Percentiles rank a stretch among this genome's conserved stretches.
These are phyloP conservation scores for Brachionus rubens DNA, from an alignment of 1,140 invertebrate species.

Conservation along the genomic window DNA sequence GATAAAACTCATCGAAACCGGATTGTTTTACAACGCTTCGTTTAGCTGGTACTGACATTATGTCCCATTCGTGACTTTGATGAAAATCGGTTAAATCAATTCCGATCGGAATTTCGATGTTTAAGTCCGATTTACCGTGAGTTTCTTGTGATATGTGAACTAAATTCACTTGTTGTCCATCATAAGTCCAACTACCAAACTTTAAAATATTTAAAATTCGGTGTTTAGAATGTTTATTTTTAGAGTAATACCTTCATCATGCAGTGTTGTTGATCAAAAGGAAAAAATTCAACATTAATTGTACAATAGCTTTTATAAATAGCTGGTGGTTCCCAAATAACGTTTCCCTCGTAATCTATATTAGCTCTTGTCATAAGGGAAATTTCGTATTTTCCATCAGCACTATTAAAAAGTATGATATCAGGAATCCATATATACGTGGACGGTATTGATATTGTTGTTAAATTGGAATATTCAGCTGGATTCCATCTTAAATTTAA, in stretches of 20 bases:
- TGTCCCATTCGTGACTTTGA: slow-evolving; percentile 94
- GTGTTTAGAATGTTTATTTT: no score
- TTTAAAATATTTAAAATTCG: no score
- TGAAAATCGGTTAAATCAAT: slow-evolving; percentile 57
- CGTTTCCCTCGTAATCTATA: slow-evolving; percentile 79
- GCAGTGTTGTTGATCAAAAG: slow-evolving; percentile 68
- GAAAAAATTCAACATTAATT: slow-evolving; percentile 85
- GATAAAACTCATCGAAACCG: slow-evolving; percentile 83
- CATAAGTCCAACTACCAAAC: slow-evolving; percentile 94
- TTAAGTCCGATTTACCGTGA: background rate
- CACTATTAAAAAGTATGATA: slow-evolving; percentile 67
- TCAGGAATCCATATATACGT: slow-evolving; percentile 74
- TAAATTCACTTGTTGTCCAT: slow-evolving; percentile 79
- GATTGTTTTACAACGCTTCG: slow-evolving; percentile 67
- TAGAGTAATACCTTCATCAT: slow-evolving; percentile 68
- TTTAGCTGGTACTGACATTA: slow-evolving; percentile 80
- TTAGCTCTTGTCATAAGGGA: slow-evolving; percentile 94
- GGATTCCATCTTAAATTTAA: slow-evolving; percentile 46
- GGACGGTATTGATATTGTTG: slow-evolving; percentile 64
- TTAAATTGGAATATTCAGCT: slow-evolving; percentile 1
- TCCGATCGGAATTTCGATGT: slow-evolving; percentile 36
- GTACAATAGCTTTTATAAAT: slow-evolving; percentile 97
- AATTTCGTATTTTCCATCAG: slow-evolving; percentile 95
- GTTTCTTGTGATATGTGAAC: slow-evolving; percentile 20
- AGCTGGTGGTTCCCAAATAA: slow-evolving; percentile 78